phyloP scores from a whole-genome alignment of 1,140 invertebrate species.

The Diachasma alloeum region DNA sequence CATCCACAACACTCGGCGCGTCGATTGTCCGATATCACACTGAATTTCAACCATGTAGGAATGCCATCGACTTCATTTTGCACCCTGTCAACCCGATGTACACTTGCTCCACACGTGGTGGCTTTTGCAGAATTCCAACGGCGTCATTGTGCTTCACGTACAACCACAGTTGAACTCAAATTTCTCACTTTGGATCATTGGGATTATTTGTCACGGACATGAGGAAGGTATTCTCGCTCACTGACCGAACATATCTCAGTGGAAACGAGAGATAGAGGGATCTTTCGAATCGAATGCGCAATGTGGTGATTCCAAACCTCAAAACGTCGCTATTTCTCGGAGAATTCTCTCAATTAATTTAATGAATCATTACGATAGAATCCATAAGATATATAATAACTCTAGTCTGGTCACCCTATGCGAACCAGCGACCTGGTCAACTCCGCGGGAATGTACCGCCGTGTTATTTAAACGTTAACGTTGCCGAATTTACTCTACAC shows the following conservation, averaged over 20 bases:
- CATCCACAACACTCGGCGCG: not conserved
- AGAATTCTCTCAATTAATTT: too few species aligned
- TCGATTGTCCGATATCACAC: not conserved
- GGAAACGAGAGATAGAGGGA: not conserved
- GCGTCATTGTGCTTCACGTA: not conserved
- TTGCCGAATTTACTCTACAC: too few species aligned
- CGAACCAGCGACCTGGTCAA: too few species aligned
- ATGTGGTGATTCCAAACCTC: not conserved
- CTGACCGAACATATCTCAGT: not conserved
- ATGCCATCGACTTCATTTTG: slow-evolving; percentile 3
- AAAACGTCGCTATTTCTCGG: not conserved
- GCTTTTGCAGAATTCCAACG: not conserved
- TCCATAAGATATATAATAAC: too few species aligned
- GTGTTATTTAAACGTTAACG: too few species aligned
- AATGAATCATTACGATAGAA: too few species aligned
- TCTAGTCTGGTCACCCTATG: too few species aligned
- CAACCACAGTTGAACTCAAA: not conserved
- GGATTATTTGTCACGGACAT: not conserved
- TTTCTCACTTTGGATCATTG: not conserved
- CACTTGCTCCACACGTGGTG: not conserved
- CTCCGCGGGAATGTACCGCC: too few species aligned
- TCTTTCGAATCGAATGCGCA: not conserved
- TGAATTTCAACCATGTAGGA: not conserved
- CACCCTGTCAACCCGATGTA: not conserved
- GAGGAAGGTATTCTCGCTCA: not conserved